Evolutionary conservation across 2,888 invertebrate genomes (phyloP).

Genomic region (Anoplius nigerrimus): DNA sequence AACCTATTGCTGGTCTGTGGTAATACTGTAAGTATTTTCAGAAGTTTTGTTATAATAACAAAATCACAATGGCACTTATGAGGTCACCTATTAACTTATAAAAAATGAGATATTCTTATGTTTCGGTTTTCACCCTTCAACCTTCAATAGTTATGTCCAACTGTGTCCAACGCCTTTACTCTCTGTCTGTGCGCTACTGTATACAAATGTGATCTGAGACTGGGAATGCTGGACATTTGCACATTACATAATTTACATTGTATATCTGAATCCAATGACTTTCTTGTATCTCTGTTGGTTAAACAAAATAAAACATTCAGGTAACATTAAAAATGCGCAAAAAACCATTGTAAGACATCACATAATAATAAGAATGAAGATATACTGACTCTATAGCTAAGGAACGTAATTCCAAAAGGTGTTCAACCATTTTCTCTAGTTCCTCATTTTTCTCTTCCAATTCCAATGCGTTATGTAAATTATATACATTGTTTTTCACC

Average conservation of each 20-base stretch:
- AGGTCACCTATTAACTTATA: not conserved
- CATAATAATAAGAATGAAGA: conserved; percentile 6
- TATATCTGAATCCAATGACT: conserved; percentile 48
- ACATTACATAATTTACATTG: conserved; percentile 76
- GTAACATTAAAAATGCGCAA: not conserved
- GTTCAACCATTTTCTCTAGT: conserved; percentile 69
- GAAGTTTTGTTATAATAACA: no score
- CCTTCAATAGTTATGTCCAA: no score
- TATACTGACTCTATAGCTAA: conserved; percentile 75
- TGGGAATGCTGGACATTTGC: conserved; percentile 71
- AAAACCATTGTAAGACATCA: not conserved
- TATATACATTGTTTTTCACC: conserved; percentile 58
- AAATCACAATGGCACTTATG: no score
- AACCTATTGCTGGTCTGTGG: no score
- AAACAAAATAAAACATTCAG: conserved; percentile 1
- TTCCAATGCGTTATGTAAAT: conserved; percentile 76
- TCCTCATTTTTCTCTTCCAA: conserved; percentile 71
- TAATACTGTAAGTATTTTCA: no score
- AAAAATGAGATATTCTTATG: not conserved
- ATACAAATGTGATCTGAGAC: conserved; percentile 77
- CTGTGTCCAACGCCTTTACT: conserved; percentile 72
- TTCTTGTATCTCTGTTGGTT: conserved; percentile 29
- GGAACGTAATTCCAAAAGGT: conserved; percentile 75
- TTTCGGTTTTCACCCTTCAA: not conserved
- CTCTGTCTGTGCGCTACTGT: conserved; percentile 75